Conservation (phyloP, 2,888 invertebrate genomes). For the Temnothorax ravouxi region DNA sequence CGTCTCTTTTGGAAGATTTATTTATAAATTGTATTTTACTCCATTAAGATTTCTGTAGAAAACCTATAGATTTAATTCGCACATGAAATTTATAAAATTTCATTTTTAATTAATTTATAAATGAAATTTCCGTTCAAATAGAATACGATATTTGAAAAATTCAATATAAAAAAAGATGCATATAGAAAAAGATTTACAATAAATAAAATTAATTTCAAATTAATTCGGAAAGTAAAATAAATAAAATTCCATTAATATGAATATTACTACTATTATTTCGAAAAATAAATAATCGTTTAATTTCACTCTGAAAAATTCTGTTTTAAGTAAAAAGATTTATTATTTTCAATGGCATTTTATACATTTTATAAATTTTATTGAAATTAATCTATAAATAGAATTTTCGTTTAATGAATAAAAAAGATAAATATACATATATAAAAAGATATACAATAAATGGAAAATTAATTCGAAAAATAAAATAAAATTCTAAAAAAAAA, state of each 20-base stretch:
- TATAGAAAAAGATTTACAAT: conserved; percentile 6
- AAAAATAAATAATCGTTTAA: not conserved
- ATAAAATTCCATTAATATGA: conserved; percentile 11
- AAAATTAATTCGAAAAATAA: not conserved
- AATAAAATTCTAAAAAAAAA: not conserved
- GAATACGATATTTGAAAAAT: not conserved
- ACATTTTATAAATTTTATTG: too few relatives aligned
- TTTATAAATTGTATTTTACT: not conserved
- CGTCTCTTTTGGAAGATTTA: not conserved
- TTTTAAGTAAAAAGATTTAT: too few relatives aligned
- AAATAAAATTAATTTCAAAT: not conserved
- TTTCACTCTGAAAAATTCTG: too few relatives aligned
- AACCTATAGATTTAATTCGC: conserved; percentile 11
- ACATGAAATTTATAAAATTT: not conserved
- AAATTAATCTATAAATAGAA: too few relatives aligned
- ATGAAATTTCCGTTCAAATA: not conserved
- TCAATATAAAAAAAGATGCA: not conserved
- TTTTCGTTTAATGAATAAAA: not conserved
- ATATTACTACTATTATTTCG: not conserved
- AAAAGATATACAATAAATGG: not conserved
- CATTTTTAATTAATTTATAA: too few relatives aligned
- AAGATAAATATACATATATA: not conserved
- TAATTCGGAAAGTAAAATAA: not conserved
- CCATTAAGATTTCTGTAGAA: not conserved
- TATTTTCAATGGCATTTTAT: too few relatives aligned